Conservation (phyloP, 1,140 invertebrate species). For the Neodiprion virginianus region DNA sequence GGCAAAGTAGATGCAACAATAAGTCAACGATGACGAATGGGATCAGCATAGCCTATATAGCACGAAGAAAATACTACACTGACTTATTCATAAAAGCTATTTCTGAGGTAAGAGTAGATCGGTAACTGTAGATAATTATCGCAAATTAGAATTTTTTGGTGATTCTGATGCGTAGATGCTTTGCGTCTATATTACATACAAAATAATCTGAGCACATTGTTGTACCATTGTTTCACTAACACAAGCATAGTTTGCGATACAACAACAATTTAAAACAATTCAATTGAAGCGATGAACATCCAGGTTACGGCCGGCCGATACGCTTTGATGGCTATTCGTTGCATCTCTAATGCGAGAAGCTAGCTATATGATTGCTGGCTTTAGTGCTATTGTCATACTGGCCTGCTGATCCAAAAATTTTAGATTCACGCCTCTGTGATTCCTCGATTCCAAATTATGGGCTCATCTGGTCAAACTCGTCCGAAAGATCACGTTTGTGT, state of each 20-base stretch:
- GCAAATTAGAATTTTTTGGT: too few relatives aligned
- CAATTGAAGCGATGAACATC: constrained; percentile 6
- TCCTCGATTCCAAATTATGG: too few relatives aligned
- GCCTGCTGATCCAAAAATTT: background rate
- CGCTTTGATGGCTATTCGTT: constrained; percentile 3
- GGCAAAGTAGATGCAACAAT: background rate
- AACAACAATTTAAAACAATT: background rate
- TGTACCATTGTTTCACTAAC: background rate
- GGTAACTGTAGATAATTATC: background rate
- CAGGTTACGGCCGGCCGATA: background rate
- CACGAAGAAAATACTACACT: background rate
- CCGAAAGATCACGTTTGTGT: too few relatives aligned
- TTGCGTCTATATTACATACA: background rate
- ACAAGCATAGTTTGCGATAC: background rate
- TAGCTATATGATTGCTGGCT: background rate
- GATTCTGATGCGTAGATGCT: too few relatives aligned
- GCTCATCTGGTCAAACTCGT: too few relatives aligned
- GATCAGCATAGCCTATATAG: background rate
- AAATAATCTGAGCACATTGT: background rate
- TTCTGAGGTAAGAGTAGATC: background rate
- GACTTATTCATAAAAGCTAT: background rate
- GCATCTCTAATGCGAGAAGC: background rate
- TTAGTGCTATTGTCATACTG: background rate
- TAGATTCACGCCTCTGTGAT: background rate
- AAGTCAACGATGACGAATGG: background rate